Conservation (phyloP, 1,140 invertebrate genomes). For the Ladona fulva region DNA sequence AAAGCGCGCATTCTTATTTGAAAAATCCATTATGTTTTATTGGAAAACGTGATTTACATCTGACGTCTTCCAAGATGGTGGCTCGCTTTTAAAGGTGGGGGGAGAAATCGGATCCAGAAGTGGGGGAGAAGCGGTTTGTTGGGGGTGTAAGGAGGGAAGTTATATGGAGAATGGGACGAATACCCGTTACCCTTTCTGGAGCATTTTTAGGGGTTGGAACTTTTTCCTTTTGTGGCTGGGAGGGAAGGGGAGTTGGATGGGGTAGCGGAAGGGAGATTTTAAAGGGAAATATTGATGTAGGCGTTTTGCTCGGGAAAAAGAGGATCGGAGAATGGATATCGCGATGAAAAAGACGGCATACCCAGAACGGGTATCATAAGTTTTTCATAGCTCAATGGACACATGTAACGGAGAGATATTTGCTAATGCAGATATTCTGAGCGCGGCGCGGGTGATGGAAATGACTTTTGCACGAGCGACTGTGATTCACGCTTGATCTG, state of each 20-base stretch:
- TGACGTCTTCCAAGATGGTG: not conserved
- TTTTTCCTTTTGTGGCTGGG: too few relatives aligned
- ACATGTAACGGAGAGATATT: not conserved
- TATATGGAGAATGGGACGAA: too few relatives aligned
- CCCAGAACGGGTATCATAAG: not conserved
- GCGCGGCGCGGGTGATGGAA: too few relatives aligned
- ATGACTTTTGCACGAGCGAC: too few relatives aligned
- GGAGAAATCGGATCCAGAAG: too few relatives aligned
- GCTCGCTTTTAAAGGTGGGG: not conserved
- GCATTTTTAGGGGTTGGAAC: too few relatives aligned
- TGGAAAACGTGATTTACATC: conserved; percentile 14
- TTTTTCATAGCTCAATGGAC: not conserved
- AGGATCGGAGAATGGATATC: not conserved
- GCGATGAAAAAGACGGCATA: not conserved
- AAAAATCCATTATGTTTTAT: conserved; percentile 17
- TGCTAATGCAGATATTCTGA: not conserved
- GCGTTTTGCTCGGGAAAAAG: not conserved
- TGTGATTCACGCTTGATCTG: too few relatives aligned
- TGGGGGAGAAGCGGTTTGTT: too few relatives aligned
- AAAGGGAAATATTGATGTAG: not conserved
- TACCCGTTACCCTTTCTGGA: too few relatives aligned
- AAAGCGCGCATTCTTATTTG: not conserved
- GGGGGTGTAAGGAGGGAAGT: too few relatives aligned
- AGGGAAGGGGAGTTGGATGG: too few relatives aligned
- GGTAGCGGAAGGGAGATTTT: too few relatives aligned